A percentile compares a stretch with the other conserved stretches of the same genome.
These are phyloP conservation scores for Copsychus sechellarum DNA, from an alignment of 2,113 vertebrate species.

Conservation along the genomic window DNA sequence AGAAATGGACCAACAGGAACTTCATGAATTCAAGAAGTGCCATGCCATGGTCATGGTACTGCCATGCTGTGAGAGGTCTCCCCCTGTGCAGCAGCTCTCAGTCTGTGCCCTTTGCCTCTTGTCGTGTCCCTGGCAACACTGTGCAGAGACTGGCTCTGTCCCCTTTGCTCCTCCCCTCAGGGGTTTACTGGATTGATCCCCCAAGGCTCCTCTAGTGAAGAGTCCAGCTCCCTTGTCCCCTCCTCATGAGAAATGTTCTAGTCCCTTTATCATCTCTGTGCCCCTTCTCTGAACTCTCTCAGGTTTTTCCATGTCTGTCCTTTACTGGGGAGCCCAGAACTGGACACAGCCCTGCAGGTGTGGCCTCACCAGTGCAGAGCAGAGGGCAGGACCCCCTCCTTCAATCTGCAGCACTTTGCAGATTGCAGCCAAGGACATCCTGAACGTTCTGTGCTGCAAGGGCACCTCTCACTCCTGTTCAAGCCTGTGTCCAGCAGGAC, in stretches of 20 bases:
- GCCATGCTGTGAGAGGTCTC: not conserved
- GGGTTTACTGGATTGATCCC: too few species aligned
- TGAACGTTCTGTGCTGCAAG: not conserved
- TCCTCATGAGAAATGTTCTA: not conserved
- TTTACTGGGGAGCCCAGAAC: not conserved
- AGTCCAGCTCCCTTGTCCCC: not conserved
- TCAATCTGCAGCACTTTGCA: not conserved
- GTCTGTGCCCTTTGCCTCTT: not conserved
- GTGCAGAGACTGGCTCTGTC: not conserved
- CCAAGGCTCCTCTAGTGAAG: not conserved
- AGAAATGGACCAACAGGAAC: not conserved
- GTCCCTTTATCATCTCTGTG: not conserved
- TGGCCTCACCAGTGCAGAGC: not conserved
- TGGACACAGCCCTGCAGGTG: not conserved
- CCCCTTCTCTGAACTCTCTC: not conserved
- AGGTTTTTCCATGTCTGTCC: not conserved
- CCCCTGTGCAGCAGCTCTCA: not conserved
- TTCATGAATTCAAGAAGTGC: not conserved
- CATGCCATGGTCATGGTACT: rapidly evolving
- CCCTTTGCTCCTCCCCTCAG: not conserved
- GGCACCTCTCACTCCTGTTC: not conserved
- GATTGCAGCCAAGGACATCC: rapidly evolving
- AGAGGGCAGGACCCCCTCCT: not conserved
- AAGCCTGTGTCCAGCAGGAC: not conserved
- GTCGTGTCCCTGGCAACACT: not conserved